These are phyloP conservation scores for Amblyteles armatorius DNA, from an alignment of 2,888 invertebrate genomes.

Conservation along the genomic window DNA sequence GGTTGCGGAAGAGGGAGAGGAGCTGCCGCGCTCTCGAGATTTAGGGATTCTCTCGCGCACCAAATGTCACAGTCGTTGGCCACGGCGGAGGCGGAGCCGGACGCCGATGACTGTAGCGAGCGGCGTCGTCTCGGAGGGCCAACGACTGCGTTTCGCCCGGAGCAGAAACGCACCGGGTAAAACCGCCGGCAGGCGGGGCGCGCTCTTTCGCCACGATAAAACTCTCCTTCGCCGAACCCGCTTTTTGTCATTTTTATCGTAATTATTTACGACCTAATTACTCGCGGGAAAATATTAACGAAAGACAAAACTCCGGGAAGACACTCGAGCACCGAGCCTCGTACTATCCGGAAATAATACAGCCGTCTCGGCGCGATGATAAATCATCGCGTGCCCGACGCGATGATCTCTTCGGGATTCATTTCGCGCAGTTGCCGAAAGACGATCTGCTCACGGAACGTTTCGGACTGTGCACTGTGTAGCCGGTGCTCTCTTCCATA, in stretches of 20 bases:
- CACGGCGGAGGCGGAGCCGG: background rate
- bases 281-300: slow-evolving; percentile 57
- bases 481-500: slow-evolving; percentile 29
- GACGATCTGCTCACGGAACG: slow-evolving; percentile 51
- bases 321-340: background rate
- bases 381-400: slow-evolving; percentile 62
- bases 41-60: slow-evolving; percentile 71
- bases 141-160: background rate
- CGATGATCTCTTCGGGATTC: slow-evolving; percentile 63
- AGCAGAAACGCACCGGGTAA: background rate
- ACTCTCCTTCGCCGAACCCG: slow-evolving; percentile 66
- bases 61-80: slow-evolving; percentile 2
- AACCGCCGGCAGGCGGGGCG: slow-evolving; percentile 16
- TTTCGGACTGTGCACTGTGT: slow-evolving; percentile 11
- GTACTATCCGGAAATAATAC: slow-evolving; percentile 21
- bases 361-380: slow-evolving; percentile 47
- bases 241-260: slow-evolving; percentile 83
- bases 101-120: background rate
- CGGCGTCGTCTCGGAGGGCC: background rate
- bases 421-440: slow-evolving; percentile 31
- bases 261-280: slow-evolving; percentile 83
- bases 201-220: slow-evolving; percentile 74
- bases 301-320: slow-evolving; percentile 3
- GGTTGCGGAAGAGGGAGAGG: slow-evolving; percentile 73
- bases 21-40: slow-evolving; percentile 73